Percentiles rank a stretch among this genome's conserved stretches.
Conservation (phyloP, 1,140 invertebrate species). For the Lysiphlebus fabarum region DNA sequence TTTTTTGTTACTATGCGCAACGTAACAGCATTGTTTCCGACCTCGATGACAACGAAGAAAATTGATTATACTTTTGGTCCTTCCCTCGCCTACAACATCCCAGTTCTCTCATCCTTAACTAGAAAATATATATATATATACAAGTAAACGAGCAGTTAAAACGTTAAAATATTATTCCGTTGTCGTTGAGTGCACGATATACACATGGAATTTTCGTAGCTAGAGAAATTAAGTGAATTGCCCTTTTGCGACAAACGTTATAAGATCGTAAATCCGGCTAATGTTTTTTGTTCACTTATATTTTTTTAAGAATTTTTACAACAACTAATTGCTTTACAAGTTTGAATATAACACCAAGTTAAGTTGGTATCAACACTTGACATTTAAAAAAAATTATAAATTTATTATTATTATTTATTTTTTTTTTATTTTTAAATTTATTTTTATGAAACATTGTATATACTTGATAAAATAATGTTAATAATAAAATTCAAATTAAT, state of each 20-base stretch:
- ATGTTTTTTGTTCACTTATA: neutral
- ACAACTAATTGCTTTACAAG: too few species aligned
- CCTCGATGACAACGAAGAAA: constrained; percentile 19
- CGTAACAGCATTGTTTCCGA: constrained; percentile 8
- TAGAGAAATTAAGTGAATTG: constrained; percentile 20
- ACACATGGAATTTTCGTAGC: neutral
- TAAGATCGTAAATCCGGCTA: constrained; percentile 19
- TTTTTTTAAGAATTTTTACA: too few species aligned
- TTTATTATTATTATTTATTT: too few species aligned
- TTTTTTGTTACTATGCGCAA: constrained; percentile 3
- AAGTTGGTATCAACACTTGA: too few species aligned
- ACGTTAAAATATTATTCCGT: constrained; percentile 30
- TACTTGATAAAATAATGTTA: too few species aligned
- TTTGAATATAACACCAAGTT: too few species aligned
- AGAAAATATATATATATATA: neutral
- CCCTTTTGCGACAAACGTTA: constrained; percentile 13
- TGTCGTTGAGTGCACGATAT: constrained; percentile 19
- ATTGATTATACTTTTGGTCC: constrained; percentile 25
- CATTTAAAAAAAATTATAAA: too few species aligned
- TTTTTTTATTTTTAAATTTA: too few species aligned
- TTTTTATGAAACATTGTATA: too few species aligned
- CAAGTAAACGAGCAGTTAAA: constrained; percentile 22
- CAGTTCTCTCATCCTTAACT: too few species aligned
- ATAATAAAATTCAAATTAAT: too few species aligned
- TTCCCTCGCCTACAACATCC: neutral